A percentile compares a stretch with the other conserved stretches of the same genome.
Evolutionary conservation across 1,140 invertebrate genomes (phyloP).

Genomic region (Halesus radiatus): DNA sequence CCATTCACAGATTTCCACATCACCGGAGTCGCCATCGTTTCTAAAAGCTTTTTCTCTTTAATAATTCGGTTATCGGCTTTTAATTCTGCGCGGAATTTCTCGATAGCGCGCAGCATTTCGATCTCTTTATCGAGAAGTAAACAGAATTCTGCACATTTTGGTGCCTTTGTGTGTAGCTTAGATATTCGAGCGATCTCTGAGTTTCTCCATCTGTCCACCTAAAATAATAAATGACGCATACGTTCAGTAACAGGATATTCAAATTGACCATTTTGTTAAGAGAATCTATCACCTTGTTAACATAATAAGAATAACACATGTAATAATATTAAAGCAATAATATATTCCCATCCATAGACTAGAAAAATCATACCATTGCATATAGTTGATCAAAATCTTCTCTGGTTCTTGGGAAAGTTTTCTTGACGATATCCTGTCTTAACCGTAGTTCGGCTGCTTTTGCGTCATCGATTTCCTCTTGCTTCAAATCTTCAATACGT

Average conservation of each 20-base stretch:
- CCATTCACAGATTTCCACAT: slow-evolving; percentile 74
- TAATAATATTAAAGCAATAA: no score
- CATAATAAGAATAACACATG: no score
- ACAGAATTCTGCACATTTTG: slow-evolving; percentile 74
- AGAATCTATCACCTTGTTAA: no score
- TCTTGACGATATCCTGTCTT: slow-evolving; percentile 70
- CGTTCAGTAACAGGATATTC: no score
- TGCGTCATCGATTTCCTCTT: slow-evolving; percentile 66
- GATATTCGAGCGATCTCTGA: slow-evolving; percentile 73
- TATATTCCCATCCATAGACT: no score
- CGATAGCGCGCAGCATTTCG: slow-evolving; percentile 74
- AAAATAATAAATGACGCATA: slow-evolving; percentile 44
- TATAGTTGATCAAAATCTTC: slow-evolving; percentile 78
- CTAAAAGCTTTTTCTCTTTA: slow-evolving; percentile 73
- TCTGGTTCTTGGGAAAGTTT: slow-evolving; percentile 73
- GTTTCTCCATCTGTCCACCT: slow-evolving; percentile 76
- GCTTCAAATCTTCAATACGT: slow-evolving; percentile 66
- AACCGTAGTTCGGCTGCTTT: slow-evolving; percentile 68
- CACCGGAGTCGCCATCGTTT: slow-evolving; percentile 74
- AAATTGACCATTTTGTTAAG: no score
- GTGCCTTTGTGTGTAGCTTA: slow-evolving; percentile 70
- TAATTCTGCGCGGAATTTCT: slow-evolving; percentile 71
- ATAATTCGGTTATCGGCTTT: slow-evolving; percentile 70
- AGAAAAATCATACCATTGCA: slow-evolving; percentile 63
- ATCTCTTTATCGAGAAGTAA: slow-evolving; percentile 76